A percentile compares a stretch with the other conserved stretches of the same genome.
phyloP scores from a whole-genome alignment of 2,113 vertebrate species.

The Phalacrocorax carbo region DNA sequence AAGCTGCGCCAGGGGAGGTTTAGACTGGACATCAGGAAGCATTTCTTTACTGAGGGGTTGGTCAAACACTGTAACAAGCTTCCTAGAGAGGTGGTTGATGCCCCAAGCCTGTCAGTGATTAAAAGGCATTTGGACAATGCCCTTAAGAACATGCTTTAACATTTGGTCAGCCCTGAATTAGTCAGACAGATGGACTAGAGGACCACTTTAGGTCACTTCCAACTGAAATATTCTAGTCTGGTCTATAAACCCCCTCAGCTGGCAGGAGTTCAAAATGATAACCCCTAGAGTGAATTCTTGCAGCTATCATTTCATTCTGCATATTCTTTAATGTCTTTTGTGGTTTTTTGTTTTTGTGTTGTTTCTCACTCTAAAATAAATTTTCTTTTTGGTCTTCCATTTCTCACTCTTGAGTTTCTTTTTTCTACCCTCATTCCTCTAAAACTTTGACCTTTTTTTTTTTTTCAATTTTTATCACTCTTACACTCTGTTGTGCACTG shows the following conservation, averaged over 20 bases:
- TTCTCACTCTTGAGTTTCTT: background rate
- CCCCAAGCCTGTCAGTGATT: background rate
- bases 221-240: background rate
- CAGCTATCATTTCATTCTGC: background rate
- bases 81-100: fast-evolving
- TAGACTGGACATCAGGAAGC: background rate
- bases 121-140: background rate
- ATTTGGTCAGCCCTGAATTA: background rate
- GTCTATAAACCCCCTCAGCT: background rate
- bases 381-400: background rate
- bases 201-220: fast-evolving
- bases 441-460: background rate
- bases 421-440: background rate
- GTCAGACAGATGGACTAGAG: background rate
- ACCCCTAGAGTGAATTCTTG: background rate
- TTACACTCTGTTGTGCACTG: background rate
- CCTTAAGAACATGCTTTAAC: background rate
- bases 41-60: background rate
- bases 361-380: background rate
- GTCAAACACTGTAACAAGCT: background rate
- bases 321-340: background rate
- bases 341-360: background rate
- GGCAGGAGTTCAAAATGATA: background rate
- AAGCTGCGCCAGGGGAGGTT: background rate
- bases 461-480: background rate